Base-by-base conservation (phyloP, 2,113 vertebrate species). In the Pollimyrus isidori region DNA sequence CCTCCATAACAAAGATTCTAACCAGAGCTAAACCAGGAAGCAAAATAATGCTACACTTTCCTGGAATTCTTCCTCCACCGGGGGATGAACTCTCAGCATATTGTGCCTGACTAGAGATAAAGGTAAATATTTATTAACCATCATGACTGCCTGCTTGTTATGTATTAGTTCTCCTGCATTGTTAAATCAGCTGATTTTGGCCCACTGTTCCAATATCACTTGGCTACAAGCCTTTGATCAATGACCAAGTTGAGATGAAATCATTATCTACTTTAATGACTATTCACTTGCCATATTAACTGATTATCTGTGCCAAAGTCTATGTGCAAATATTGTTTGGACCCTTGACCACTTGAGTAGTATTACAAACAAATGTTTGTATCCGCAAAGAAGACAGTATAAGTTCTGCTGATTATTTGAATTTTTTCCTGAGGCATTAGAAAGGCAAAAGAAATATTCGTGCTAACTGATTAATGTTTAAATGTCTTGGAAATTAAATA, bases 161-260 rank as follows among this genome's bases (percentile, higher is more conserved):
- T 53, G 35, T 30, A 11, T 52, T 52, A 35, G 3, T 23, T 83
- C 21, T 56, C 73, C 26, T 53, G 35, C 26, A 35, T 82, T 53
- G 49, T 53, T 26, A 82, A 85, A 50, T 48, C 13, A 30, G 45
- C 62, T 30, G 13, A 26, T 48, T 82, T 76, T 46, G 17, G 48
- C 9, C 26, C 65, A 11, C 69, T 56, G 30, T 42, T 19, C 30
- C 58, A 15, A 1, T 82, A 82, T 56, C 15, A 19, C 30, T 83
- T 30, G 35, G n/a, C n/a, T 30, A 88, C 50, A 89, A 76, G 80
- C 88, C 88, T 89, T 89, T 89, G 73, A 56, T 82, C 73, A 49
- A 3, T 82, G 88, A 5, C n/a, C 17, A 53, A n/a, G 46, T 30
- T 49, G 7, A 88, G 15, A 49, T 62, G 3, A 49, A 88, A 82